Base-by-base conservation (phyloP, 2,888 invertebrate genomes). In the Protonemura montana region DNA sequence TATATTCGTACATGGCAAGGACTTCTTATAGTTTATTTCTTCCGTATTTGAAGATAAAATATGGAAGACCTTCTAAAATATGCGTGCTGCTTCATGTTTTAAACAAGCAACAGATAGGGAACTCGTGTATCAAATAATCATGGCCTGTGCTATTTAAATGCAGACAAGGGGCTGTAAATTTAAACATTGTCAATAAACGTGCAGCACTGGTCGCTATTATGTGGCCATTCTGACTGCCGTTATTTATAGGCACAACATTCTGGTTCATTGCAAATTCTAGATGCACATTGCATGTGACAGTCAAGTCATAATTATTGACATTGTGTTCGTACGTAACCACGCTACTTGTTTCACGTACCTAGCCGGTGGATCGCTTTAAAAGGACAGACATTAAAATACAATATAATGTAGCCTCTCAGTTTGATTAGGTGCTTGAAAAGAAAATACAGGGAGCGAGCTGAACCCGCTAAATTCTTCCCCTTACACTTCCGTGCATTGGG, bases 41-140 rank as follows among this genome's bases (percentile, higher is more conserved):
- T 81, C 81, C 81, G 81, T 81, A 30, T 81, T 81, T 28, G 59
- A 59, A 28, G 81, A 81, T 81, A 81, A 81, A 81, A 30, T 29
- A 81, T 30, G 30, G 30, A 28, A 81, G 29, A 81, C 81, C 81
- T 81, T 81, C 81, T n/a, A 81, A 59, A 59, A 59, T 59, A 21
- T 59, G 59, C 59, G 59, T 59, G 59, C 1, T 21, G 59, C 59
- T 10, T 59, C 59, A 59, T 59, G 59, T 59, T 59, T 59, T 21
- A 59, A 59, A 59, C 59, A 59, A 59, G 16, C 59, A 59, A 21
- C 59, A 59, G 59, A 59, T 59, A 59, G 59, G 16, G 59, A 59
- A 21, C 16, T 21, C n/a, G n/a, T n/a, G 16, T 59, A 59, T 59
- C 59, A 59, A 59, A 59, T 59, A 59, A 21, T 59, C 21, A 59